A percentile compares a stretch with the other conserved stretches of the same genome.
Conservation (phyloP, 2,888 invertebrate species). For the Mechanitis messenoides region DNA sequence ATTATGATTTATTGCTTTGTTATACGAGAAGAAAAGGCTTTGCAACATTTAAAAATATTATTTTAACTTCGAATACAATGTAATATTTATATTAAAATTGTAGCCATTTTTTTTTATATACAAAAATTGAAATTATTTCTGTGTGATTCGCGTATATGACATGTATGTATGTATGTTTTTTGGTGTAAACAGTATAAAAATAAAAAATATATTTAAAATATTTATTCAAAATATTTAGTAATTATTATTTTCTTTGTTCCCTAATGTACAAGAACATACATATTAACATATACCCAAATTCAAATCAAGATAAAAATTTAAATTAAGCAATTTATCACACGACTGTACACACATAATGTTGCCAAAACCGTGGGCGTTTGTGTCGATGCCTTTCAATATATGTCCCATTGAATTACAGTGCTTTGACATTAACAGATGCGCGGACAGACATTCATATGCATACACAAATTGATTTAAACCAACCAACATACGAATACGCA, state of each 20-base stretch:
- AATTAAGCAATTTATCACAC: slow-evolving; percentile 11
- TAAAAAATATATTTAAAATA: background rate
- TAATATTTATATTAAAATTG: too few relatives aligned
- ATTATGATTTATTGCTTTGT: slow-evolving; percentile 63
- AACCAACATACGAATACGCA: background rate
- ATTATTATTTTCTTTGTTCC: background rate
- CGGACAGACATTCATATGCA: slow-evolving; percentile 15
- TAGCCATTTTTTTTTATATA: too few relatives aligned
- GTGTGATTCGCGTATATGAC: too few relatives aligned
- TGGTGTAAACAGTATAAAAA: too few relatives aligned
- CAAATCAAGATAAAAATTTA: slow-evolving; percentile 11
- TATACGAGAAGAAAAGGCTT: slow-evolving; percentile 16
- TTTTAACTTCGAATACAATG: too few relatives aligned
- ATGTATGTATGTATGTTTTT: too few relatives aligned
- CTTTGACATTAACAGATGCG: slow-evolving; percentile 25
- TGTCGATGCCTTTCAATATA: slow-evolving; percentile 46
- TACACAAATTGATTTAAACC: slow-evolving; percentile 11
- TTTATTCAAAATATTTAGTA: background rate
- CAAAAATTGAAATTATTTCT: too few relatives aligned
- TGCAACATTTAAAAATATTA: background rate
- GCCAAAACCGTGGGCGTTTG: slow-evolving; percentile 40
- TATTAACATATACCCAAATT: slow-evolving; percentile 4
- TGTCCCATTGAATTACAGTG: slow-evolving; percentile 29
- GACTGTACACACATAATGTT: slow-evolving; percentile 34
- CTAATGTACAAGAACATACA: too few relatives aligned